These are phyloP conservation scores for Acrobasis consociella DNA, from an alignment of 2,888 invertebrate species.

Conservation along the genomic window DNA sequence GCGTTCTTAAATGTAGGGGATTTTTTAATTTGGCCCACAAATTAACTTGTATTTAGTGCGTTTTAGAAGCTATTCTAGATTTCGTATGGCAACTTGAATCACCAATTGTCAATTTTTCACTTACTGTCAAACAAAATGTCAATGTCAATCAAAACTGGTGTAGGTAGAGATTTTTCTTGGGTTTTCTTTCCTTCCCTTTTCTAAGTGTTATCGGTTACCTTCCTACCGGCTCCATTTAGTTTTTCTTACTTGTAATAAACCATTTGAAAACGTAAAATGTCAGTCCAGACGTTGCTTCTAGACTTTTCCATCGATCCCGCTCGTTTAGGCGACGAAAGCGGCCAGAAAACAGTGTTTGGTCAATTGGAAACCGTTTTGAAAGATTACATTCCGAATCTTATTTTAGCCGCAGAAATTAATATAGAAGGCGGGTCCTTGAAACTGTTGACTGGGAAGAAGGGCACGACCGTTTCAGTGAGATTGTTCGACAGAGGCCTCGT, in stretches of 20 bases:
- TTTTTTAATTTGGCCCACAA: too few relatives aligned
- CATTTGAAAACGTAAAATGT: slow-evolving; percentile 78
- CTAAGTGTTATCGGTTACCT: slow-evolving; percentile 17
- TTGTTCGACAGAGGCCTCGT: slow-evolving; percentile 89
- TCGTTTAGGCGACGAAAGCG: slow-evolving; percentile 85
- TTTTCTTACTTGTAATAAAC: slow-evolving; percentile 38
- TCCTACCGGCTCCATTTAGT: slow-evolving; percentile 28
- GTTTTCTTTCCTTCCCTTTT: slow-evolving; percentile 13
- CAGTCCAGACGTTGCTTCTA: slow-evolving; percentile 89
- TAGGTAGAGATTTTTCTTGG: neutral
- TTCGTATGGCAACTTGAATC: neutral
- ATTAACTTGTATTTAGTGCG: neutral
- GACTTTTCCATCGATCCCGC: slow-evolving; percentile 90
- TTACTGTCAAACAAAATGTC: neutral
- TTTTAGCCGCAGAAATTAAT: slow-evolving; percentile 85
- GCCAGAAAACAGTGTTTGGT: slow-evolving; percentile 85
- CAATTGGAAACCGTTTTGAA: slow-evolving; percentile 87
- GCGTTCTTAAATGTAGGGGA: too few relatives aligned
- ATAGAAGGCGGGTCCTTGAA: slow-evolving; percentile 88
- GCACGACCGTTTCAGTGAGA: slow-evolving; percentile 87
- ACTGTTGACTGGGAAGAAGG: slow-evolving; percentile 87
- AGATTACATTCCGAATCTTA: slow-evolving; percentile 87
- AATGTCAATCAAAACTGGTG: slow-evolving; percentile 1
- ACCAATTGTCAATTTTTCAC: neutral
- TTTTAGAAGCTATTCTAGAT: neutral